Conservation (phyloP, 1,140 invertebrate species). For the Hermatobates lingyangjiaoensis region DNA sequence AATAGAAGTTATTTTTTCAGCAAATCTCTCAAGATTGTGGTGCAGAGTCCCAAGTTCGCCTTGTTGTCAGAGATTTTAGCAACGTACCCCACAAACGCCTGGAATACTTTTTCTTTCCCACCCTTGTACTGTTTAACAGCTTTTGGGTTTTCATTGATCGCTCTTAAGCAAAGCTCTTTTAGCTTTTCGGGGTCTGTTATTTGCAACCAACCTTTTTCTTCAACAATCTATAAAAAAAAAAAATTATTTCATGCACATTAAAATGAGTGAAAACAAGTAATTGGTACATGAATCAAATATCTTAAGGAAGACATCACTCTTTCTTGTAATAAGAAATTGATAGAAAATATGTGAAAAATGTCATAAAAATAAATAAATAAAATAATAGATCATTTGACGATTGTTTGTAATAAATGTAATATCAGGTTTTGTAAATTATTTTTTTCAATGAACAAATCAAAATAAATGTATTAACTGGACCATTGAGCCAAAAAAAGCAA, state of each 20-base stretch:
- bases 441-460: too few relatives aligned
- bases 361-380: conserved; percentile 31
- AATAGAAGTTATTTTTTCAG: too few relatives aligned
- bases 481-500: too few relatives aligned
- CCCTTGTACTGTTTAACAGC: conserved; percentile 40
- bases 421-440: too few relatives aligned
- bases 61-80: conserved; percentile 33
- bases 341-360: conserved; percentile 30
- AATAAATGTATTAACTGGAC: too few relatives aligned
- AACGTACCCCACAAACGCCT: conserved; percentile 37
- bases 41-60: conserved; percentile 40
- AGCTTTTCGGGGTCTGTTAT: conserved; percentile 40
- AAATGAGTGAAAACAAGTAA: not conserved
- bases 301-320: conserved; percentile 23
- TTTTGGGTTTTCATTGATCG: conserved; percentile 44
- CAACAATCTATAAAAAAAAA: conserved; percentile 30
- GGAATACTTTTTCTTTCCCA: conserved; percentile 49
- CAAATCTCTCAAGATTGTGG: conserved; percentile 36
- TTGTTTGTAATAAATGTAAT: conserved; percentile 38
- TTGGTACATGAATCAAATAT: conserved; percentile 13
- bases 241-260: not conserved
- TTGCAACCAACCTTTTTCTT: conserved; percentile 38
- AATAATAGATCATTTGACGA: conserved; percentile 38
- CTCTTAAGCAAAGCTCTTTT: conserved; percentile 34
- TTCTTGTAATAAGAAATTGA: conserved; percentile 23